Evolutionary conservation across 1,140 invertebrate genomes (phyloP), one percentile per base, ranked within the genome.

Genomic region (Hermetia illucens): DNA sequence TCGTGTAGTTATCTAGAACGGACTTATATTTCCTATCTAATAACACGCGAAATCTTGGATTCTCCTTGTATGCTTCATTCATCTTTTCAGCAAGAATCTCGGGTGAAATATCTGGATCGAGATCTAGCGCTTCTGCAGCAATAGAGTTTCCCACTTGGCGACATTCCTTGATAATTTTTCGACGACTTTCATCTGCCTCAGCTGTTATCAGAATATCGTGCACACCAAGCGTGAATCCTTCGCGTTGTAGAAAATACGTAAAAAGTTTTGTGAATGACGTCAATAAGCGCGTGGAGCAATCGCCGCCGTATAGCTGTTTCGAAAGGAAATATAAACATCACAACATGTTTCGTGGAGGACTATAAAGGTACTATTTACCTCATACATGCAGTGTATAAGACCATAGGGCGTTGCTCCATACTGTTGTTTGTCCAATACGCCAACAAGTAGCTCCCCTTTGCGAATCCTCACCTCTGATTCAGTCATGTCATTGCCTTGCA

Each of bases 361-460:
- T n/a, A n/a, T n/a, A n/a, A n/a, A n/a, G n/a, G n/a, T n/a, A n/a
- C n/a, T n/a, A n/a, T n/a, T 20, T 53, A 74, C 72, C 65, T 95
- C 92, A 63, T 84, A 93, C 59, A 92, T 78, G 45, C 82, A 82
- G 56, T 98, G 93, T 13, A 95, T 75, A 9, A 99, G 69, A 48
- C 94, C 87, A 62, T 85, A 96, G 3, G 84, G 77, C 1, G 93
- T 93, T 1, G 93, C 80, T 15, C 96, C 96, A 63, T 90, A 93
- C 55, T 97, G 93, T 21, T 78, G 82, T 64, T 99, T 99, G 63
- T 99, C 96, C 24, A 99, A 65, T n/a, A 99, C 79, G 4, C 96
- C 96, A 48, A 70, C 77, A 1, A 98, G 53, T 6, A 99, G 63
- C 63, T 98, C 82, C 5, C 94, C 94, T 36, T 81, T 68, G 34